Percentiles rank a stretch among this genome's conserved stretches.
Evolutionary conservation across 2,113 vertebrate species (phyloP).

Genomic region (Alethe diademata): DNA sequence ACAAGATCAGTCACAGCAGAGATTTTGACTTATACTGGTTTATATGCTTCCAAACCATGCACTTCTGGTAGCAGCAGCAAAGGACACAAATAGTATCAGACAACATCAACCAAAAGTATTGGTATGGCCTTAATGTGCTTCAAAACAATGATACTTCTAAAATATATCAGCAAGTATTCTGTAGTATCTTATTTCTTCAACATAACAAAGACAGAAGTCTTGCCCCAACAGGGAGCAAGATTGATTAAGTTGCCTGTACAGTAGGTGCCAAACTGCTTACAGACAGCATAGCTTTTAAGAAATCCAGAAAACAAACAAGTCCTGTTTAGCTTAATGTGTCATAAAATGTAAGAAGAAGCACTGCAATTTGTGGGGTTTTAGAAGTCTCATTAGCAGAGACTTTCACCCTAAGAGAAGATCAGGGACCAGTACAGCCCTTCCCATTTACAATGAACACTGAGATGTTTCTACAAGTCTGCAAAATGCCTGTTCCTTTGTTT

Average conservation of each 20-base stretch:
- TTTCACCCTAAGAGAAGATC: background rate
- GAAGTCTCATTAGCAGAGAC: background rate
- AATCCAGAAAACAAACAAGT: background rate
- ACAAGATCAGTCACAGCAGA: background rate
- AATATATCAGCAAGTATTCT: background rate
- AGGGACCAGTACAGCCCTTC: background rate
- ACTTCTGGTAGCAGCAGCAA: background rate
- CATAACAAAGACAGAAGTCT: background rate
- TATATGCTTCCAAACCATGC: fast-evolving
- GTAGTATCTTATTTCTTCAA: background rate
- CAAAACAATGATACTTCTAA: background rate
- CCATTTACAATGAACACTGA: background rate
- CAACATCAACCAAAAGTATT: background rate
- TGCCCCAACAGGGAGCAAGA: fast-evolving
- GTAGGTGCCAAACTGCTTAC: background rate
- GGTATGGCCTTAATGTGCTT: background rate
- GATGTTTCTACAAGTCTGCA: background rate
- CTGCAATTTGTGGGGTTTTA: background rate
- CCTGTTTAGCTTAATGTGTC: background rate
- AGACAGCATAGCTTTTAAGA: background rate
- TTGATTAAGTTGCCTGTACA: background rate
- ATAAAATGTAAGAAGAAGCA: background rate
- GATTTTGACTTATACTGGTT: background rate
- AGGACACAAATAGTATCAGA: background rate
- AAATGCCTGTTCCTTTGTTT: background rate